phyloP scores from a whole-genome alignment of 1,140 invertebrate genomes.

The Pogonomyrmex californicus region DNA sequence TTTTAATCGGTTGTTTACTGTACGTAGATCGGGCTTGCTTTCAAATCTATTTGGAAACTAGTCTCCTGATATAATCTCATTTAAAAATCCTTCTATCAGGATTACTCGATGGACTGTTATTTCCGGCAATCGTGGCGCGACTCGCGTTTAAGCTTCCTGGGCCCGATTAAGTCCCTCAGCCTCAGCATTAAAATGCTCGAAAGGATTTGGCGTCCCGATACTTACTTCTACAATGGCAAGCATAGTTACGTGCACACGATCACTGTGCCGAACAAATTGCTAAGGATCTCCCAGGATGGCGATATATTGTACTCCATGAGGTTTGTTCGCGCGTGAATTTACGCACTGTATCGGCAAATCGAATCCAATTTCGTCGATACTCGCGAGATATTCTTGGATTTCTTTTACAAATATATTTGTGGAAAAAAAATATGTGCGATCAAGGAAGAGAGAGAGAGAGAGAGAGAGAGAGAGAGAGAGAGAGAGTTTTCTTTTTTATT shows the following conservation, averaged over 20 bases:
- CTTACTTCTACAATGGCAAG: slow-evolving; percentile 97
- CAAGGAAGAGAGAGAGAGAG: background rate
- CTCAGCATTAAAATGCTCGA: slow-evolving; percentile 97
- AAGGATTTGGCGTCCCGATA: slow-evolving; percentile 98
- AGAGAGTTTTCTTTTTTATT: background rate
- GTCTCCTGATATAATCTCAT: background rate
- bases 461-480: too few species aligned
- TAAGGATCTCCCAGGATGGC: slow-evolving; percentile 95
- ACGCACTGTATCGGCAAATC: slow-evolving; percentile 29
- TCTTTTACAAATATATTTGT: background rate
- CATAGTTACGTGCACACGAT: slow-evolving; percentile 98
- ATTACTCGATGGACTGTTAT: slow-evolving; percentile 99
- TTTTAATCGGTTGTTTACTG: background rate
- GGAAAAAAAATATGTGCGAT: background rate
- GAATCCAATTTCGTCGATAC: slow-evolving; percentile 18
- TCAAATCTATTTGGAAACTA: background rate
- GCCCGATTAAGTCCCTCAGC: slow-evolving; percentile 93
- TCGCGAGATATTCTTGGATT: background rate
- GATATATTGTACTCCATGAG: slow-evolving; percentile 98
- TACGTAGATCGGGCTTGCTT: background rate
- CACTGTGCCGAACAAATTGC: slow-evolving; percentile 97
- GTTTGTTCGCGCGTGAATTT: slow-evolving; percentile 85
- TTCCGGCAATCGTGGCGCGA: slow-evolving; percentile 97
- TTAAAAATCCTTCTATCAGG: slow-evolving; percentile 87
- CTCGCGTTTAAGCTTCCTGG: slow-evolving; percentile 93